These are phyloP conservation scores for Athene noctua DNA, from an alignment of 2,113 vertebrate genomes.

Conservation along the genomic window DNA sequence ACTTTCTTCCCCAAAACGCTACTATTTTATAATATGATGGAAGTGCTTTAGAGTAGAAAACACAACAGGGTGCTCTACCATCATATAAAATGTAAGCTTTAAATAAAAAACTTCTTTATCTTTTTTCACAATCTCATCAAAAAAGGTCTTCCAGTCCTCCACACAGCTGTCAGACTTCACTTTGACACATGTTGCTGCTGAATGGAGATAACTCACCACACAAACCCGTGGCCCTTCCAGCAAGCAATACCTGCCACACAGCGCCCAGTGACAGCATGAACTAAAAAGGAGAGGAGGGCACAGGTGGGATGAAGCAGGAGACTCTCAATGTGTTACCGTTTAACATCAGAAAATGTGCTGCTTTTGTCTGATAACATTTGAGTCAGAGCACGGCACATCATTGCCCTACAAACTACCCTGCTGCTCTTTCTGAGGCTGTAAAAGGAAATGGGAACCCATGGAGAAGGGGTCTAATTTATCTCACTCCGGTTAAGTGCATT, in stretches of 20 bases:
- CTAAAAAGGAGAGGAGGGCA: neutral
- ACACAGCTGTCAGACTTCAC: neutral
- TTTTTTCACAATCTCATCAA: neutral
- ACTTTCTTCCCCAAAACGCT: neutral
- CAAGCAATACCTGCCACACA: neutral
- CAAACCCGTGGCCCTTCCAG: neutral
- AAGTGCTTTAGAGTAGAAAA: neutral
- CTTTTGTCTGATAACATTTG: neutral
- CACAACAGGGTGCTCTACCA: neutral
- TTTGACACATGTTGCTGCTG: neutral
- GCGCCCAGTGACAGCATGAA: neutral
- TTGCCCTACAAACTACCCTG: neutral
- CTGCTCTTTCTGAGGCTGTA: neutral
- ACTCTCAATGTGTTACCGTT: neutral
- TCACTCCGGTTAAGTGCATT: neutral
- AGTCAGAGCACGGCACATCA: neutral
- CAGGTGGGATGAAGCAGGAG: neutral
- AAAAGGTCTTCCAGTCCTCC: neutral
- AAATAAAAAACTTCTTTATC: neutral
- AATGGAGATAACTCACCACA: neutral
- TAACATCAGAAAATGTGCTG: neutral
- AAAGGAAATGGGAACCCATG: neutral
- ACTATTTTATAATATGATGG: neutral
- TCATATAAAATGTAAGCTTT: neutral
- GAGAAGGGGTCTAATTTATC: neutral